Evolutionary conservation across 2,113 vertebrate species (phyloP), one percentile per base, ranked within the genome.

Genomic region (Tyto alba): DNA sequence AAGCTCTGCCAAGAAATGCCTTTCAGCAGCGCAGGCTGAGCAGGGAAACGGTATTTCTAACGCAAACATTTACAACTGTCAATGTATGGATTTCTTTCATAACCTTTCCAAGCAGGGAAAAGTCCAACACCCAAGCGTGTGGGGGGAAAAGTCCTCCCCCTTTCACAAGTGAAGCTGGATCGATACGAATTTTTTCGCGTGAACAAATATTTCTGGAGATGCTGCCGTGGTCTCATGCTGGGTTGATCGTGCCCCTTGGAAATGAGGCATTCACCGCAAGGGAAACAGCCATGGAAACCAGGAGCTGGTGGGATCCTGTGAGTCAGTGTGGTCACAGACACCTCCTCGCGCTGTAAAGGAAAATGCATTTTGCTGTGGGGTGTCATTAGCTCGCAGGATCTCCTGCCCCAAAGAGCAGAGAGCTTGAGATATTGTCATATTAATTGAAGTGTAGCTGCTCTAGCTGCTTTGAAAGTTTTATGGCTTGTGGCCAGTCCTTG

Each of bases 361-460:
- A 88, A 76, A 62, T 1, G 1, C 4, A 11, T 82, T 81, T 82
- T 72, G 4, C 71, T 0, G 0, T 32, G 11, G 48, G 60, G 18
- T 74, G 29, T 74, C 50, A 29, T 60, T 38, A 21, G 5, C 38
- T 29, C 2, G 2, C 29, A 66, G 0, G 3, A 50, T 48, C 20
- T 25, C 43, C 43, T 69, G 48, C 23, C 76, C 50, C 43, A 19
- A 16, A 15, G 27, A 66, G 36, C 45, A 53, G 77, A 62, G 13
- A 41, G 30, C 50, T 66, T 66, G 9, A 16, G 56, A 30, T 1
- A 0, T 60, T 5, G 0, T 36, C 0, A 0, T 10, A 23, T 79
- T 55, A 26, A 55, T 9, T 34, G 66, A 66, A 32, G 8, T 43
- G 64, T 23, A 63, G 41, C 20, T 50, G n/a, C 47, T 55, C 7